These are phyloP conservation scores for Cephus pygmeus DNA, from an alignment of 2,888 invertebrate genomes.

Conservation along the genomic window DNA sequence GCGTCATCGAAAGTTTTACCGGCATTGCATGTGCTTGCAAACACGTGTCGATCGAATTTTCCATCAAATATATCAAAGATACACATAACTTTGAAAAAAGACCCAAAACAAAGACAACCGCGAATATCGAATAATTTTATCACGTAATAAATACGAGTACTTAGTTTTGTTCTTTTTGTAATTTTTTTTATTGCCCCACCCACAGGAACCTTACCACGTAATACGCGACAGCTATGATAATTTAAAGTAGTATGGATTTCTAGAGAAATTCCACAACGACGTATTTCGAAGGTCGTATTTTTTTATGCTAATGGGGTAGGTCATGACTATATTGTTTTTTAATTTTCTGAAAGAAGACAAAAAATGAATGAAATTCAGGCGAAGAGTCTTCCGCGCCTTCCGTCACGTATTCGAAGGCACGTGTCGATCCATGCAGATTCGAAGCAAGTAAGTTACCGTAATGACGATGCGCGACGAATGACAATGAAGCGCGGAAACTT, in stretches of 20 bases:
- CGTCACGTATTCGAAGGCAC: constrained; percentile 17
- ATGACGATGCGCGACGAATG: constrained; percentile 41
- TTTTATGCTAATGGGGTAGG: background rate
- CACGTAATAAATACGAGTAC: too few species aligned
- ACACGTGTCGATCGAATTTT: background rate
- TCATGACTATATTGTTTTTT: background rate
- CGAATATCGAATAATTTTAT: background rate
- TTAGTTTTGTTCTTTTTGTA: background rate
- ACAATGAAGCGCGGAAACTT: constrained; percentile 50
- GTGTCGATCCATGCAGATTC: constrained; percentile 4
- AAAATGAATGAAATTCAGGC: background rate
- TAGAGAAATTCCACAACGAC: too few species aligned
- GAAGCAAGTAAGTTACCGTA: constrained; percentile 37
- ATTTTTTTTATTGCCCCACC: background rate
- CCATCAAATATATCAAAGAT: background rate
- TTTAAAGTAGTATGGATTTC: too few species aligned
- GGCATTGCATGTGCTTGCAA: background rate
- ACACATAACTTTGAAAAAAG: too few species aligned
- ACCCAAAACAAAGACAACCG: background rate
- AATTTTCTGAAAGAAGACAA: background rate
- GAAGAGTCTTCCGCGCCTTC: background rate
- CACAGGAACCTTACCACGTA: background rate
- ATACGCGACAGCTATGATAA: background rate
- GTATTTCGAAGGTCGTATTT: too few species aligned
- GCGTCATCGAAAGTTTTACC: background rate